A percentile compares a stretch with the other conserved stretches of the same genome.
Evolutionary conservation across 2,888 invertebrate species (phyloP).

Genomic region (Phalera bucephala): DNA sequence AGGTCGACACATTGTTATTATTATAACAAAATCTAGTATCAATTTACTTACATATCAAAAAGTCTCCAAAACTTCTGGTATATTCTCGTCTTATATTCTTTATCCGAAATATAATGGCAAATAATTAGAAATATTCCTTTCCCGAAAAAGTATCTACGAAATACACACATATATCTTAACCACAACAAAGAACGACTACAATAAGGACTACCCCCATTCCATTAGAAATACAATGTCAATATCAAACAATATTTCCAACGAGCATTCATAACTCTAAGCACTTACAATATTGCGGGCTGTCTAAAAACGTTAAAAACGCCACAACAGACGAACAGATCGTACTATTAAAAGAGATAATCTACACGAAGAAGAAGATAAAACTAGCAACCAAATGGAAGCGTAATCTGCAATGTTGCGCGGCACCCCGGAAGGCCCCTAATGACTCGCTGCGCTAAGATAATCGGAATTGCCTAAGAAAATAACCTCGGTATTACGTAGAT

Average conservation of each 20-base stretch:
- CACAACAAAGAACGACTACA: constrained; percentile 14
- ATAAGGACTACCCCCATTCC: constrained; percentile 17
- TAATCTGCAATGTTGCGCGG: constrained; percentile 39
- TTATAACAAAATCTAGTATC: too few species aligned
- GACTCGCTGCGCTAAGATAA: constrained; percentile 50
- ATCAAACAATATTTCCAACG: constrained; percentile 21
- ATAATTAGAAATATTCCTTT: too few species aligned
- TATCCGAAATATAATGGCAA: too few species aligned
- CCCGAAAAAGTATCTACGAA: too few species aligned
- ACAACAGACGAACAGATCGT: constrained; percentile 7
- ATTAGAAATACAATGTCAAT: constrained; percentile 24
- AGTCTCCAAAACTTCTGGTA: too few species aligned
- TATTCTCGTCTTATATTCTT: too few species aligned
- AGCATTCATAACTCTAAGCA: constrained; percentile 13
- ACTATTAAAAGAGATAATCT: constrained; percentile 24
- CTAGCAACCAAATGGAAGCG: constrained; percentile 41
- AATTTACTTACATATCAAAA: too few species aligned
- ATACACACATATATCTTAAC: too few species aligned
- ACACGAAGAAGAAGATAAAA: constrained; percentile 17
- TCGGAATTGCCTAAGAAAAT: constrained; percentile 48
- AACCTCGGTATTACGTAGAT: constrained; percentile 37
- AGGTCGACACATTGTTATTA: too few species aligned
- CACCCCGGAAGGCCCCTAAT: constrained; percentile 49
- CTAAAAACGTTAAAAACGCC: constrained; percentile 17
- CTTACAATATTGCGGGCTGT: constrained; percentile 12